Base-by-base conservation (phyloP, 1,140 invertebrate species). In the Scaptomyza hsui region DNA sequence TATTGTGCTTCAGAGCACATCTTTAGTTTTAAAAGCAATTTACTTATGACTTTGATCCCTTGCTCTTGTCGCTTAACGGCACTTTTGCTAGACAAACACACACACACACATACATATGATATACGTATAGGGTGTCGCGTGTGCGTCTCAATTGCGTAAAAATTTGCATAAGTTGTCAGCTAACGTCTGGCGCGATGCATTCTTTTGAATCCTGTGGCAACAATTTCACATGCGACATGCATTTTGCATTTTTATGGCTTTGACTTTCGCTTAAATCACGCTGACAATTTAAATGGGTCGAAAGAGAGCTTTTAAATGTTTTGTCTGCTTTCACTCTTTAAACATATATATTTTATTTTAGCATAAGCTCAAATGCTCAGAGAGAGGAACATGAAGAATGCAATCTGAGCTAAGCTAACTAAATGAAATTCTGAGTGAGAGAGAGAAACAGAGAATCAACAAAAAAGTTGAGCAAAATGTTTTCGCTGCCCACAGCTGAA, bases 121-220 rank as follows among this genome's bases (percentile, higher is more conserved):
- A 3, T 2, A 12, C 3, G 9, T 10, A 21, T 2, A 15, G 29
- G 1, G 21, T 29, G 60, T 44, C 59, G 56, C 80, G 72, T 73
- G 73, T 83, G 77, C 73, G 73, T 79, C 80, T 85, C 80, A 76
- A 85, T 86, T 80, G 80, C 80, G 74, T 52, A 61, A 45, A 86
- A 85, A 85, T 85, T 85, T 85, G 81, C 80, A 85, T 85, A 85
- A 85, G 81, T 80, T 86, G 81, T 63, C 80, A 85, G 77, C 77
- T 77, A 82, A 74, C 64, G 81, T 76, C 56, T 76, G 60, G 47
- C 72, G 21, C 44, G 16, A 47, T 19, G 18, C 47, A 59, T 52
- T 42, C 44, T 59, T 10, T 18, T 41, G 51, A 18, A 47, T 44
- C 35, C 35, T 49, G 64, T 59, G 64, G 37, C 39, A 37, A 61